Conservation (phyloP, 2,797 vertebrate genomes). For the Garrulus glandarius region DNA sequence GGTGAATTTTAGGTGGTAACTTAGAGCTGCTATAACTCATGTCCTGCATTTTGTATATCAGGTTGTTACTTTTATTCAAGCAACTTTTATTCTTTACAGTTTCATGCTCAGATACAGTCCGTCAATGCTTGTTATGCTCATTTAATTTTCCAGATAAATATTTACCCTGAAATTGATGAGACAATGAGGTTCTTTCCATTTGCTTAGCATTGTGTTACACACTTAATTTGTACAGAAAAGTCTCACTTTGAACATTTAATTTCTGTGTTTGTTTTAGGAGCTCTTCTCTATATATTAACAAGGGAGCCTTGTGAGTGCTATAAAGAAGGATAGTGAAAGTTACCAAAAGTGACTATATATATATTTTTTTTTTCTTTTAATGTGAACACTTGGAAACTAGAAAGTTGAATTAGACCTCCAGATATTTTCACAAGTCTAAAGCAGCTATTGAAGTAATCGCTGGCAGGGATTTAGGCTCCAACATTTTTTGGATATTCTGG, state of each 20-base stretch:
- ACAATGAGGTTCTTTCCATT: background rate
- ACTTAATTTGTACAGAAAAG: background rate
- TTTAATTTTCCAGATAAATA: background rate
- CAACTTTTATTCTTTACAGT: background rate
- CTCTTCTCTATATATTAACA: background rate
- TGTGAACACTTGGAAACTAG: background rate
- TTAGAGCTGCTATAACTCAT: background rate
- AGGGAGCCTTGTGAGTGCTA: background rate
- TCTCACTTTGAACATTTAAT: background rate
- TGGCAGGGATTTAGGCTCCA: background rate
- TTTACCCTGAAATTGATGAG: background rate
- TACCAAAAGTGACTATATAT: no score
- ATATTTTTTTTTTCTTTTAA: background rate
- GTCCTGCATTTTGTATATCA: background rate
- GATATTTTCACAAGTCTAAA: background rate
- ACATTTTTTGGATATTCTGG: background rate
- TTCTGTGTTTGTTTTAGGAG: background rate
- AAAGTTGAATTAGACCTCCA: background rate
- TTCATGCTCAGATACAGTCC: background rate
- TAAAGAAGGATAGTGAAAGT: background rate
- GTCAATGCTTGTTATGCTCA: background rate
- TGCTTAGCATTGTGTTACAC: background rate
- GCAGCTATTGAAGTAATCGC: background rate
- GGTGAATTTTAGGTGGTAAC: background rate
- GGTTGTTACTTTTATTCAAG: background rate